Evolutionary conservation across 2,888 invertebrate genomes (phyloP).

Genomic region (Drosophila setosimentum): DNA sequence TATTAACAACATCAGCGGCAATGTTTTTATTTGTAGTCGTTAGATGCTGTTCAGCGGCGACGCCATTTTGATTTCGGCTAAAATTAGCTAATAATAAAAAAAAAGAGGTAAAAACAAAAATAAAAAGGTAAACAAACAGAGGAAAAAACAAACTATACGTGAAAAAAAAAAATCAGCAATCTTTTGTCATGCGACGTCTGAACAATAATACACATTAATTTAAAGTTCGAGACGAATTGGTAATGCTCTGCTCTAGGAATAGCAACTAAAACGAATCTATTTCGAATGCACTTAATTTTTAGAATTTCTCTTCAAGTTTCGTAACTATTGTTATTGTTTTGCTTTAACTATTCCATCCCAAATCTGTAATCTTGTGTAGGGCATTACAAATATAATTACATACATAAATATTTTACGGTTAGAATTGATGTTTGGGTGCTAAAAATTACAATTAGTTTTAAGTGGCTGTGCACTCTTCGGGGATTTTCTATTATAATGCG

Average conservation of each 20-base stretch:
- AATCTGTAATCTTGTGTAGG: background rate
- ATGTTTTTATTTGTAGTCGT: slow-evolving; percentile 40
- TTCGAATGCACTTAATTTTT: background rate
- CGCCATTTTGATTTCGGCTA: slow-evolving; percentile 70
- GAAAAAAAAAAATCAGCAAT: slow-evolving; percentile 5
- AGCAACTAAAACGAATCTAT: slow-evolving; percentile 19
- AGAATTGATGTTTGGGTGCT: slow-evolving; percentile 39
- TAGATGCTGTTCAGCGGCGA: slow-evolving; percentile 46
- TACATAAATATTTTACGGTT: slow-evolving; percentile 10
- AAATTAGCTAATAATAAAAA: slow-evolving; percentile 75
- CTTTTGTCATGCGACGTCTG: slow-evolving; percentile 39
- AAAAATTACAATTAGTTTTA: slow-evolving; percentile 33
- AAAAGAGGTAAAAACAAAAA: slow-evolving; percentile 33
- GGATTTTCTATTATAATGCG: slow-evolving; percentile 29
- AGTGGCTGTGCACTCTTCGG: slow-evolving; percentile 21
- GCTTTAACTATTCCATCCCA: background rate
- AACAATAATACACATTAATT: slow-evolving; percentile 6
- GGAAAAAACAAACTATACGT: slow-evolving; percentile 25
- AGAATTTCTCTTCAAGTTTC: background rate
- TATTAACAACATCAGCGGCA: slow-evolving; percentile 46
- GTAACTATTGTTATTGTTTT: background rate
- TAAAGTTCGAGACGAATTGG: slow-evolving; percentile 12
- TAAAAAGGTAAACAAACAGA: slow-evolving; percentile 51
- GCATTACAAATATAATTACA: slow-evolving; percentile 22
- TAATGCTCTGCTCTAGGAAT: slow-evolving; percentile 17